Conservation (phyloP, 2,797 vertebrate genomes). For the Xerus rutilus region DNA sequence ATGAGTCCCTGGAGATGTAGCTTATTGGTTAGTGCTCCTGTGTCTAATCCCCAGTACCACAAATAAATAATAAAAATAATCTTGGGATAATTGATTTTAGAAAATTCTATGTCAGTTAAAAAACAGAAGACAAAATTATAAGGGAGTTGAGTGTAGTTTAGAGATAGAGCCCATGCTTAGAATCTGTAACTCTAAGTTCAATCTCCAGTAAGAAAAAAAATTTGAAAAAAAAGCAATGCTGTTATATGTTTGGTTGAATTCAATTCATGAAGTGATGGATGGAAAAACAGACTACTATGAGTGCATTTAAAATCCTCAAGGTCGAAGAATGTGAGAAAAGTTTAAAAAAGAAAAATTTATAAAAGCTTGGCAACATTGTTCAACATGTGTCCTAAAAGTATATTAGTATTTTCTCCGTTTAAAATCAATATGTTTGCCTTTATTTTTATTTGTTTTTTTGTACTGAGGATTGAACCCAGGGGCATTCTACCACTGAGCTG, state of each 20-base stretch:
- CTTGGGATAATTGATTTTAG: background rate
- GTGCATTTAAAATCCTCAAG: background rate
- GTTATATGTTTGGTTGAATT: background rate
- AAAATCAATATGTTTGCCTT: background rate
- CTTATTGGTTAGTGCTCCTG: too few species aligned
- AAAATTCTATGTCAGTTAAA: constrained; percentile 9
- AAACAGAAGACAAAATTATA: background rate
- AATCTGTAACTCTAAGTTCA: background rate
- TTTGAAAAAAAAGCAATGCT: background rate
- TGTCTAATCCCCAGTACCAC: too few species aligned
- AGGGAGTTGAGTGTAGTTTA: background rate
- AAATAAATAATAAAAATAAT: background rate
- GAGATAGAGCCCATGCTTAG: too few species aligned
- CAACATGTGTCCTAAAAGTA: background rate
- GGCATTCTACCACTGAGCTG: too few species aligned
- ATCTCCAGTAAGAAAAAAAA: background rate
- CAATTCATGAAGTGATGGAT: background rate
- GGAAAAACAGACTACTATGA: background rate
- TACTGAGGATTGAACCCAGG: too few species aligned
- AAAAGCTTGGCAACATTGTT: background rate
- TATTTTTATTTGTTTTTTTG: too few species aligned
- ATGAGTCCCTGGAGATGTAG: too few species aligned
- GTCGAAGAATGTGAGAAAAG: background rate
- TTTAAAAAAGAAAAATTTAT: background rate
- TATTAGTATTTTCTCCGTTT: background rate